These are phyloP conservation scores for Aurelia sp. DNA, from an alignment of 30 jellyfish, hydroid and myxozoan genomes.

Conservation along the genomic window DNA sequence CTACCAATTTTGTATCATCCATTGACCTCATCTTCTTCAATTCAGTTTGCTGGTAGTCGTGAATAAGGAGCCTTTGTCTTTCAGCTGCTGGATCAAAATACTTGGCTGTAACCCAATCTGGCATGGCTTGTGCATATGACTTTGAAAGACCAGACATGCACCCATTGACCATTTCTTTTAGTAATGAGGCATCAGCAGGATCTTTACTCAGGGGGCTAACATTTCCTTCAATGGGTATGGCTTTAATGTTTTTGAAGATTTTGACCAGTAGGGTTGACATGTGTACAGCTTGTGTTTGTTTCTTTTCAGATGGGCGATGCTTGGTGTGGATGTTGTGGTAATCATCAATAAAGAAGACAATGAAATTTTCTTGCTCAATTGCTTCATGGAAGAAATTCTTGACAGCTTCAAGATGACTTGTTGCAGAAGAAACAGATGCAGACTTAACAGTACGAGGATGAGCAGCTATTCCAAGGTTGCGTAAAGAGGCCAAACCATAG, in stretches of 20 bases:
- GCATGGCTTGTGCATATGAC: slow-evolving; percentile 36
- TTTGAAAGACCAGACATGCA: slow-evolving; percentile 1
- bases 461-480: slow-evolving; percentile 50
- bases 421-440: slow-evolving; percentile 36
- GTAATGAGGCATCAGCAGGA: slow-evolving; percentile 15
- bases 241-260: neutral
- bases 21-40: slow-evolving; percentile 12
- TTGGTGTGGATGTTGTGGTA: slow-evolving; percentile 30
- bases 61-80: slow-evolving; percentile 14
- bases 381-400: slow-evolving; percentile 35
- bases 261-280: slow-evolving; percentile 22
- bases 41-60: slow-evolving; percentile 20
- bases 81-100: slow-evolving; percentile 23
- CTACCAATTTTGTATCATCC: slow-evolving; percentile 29
- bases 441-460: slow-evolving; percentile 48
- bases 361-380: slow-evolving; percentile 1
- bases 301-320: slow-evolving; percentile 31
- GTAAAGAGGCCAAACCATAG: slow-evolving; percentile 24
- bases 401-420: slow-evolving; percentile 17
- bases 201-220: neutral
- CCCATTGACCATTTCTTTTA: neutral
- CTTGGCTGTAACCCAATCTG: slow-evolving; percentile 27
- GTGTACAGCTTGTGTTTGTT: slow-evolving; percentile 28
- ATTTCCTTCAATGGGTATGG: slow-evolving; percentile 14
- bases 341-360: slow-evolving; percentile 37